Evolutionary conservation across 2,888 invertebrate species (phyloP).

Genomic region (Selenia dentaria): DNA sequence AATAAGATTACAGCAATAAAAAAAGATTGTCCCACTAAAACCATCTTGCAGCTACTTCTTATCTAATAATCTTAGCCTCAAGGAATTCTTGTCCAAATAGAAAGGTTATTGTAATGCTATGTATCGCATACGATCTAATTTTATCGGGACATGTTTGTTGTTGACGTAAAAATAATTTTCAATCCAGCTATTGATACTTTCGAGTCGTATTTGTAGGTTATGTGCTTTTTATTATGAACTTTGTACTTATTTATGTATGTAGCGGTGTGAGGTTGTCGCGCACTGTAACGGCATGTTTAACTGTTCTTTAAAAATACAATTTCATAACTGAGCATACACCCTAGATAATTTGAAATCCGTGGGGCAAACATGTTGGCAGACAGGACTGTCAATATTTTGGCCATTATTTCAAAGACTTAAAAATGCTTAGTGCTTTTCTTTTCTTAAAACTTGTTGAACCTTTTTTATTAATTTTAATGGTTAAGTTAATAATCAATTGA

Average conservation of each 20-base stretch:
- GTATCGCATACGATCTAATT: conserved; percentile 39
- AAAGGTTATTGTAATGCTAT: conserved; percentile 42
- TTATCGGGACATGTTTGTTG: conserved; percentile 33
- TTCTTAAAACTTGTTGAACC: too few species aligned
- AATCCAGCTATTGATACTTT: conserved; percentile 4
- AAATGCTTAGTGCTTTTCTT: too few species aligned
- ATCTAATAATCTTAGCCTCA: conserved; percentile 18
- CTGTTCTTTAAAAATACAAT: too few species aligned
- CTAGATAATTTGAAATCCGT: too few species aligned
- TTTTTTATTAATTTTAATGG: too few species aligned
- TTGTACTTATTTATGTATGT: conserved; percentile 4
- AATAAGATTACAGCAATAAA: conserved; percentile 16
- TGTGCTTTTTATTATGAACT: conserved; percentile 13
- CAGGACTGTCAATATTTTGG: too few species aligned
- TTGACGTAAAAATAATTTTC: conserved; percentile 14
- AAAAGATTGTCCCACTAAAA: conserved; percentile 18
- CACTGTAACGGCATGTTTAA: not conserved
- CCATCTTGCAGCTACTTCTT: conserved; percentile 12
- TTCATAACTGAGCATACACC: too few species aligned
- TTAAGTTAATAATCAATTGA: too few species aligned
- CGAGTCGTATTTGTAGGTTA: conserved; percentile 1
- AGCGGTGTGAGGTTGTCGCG: not conserved
- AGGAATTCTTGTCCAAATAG: conserved; percentile 34
- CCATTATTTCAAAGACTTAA: too few species aligned
- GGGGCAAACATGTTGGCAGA: too few species aligned